Base-by-base conservation (phyloP, 2,888 invertebrate species). In the Belgica antarctica region DNA sequence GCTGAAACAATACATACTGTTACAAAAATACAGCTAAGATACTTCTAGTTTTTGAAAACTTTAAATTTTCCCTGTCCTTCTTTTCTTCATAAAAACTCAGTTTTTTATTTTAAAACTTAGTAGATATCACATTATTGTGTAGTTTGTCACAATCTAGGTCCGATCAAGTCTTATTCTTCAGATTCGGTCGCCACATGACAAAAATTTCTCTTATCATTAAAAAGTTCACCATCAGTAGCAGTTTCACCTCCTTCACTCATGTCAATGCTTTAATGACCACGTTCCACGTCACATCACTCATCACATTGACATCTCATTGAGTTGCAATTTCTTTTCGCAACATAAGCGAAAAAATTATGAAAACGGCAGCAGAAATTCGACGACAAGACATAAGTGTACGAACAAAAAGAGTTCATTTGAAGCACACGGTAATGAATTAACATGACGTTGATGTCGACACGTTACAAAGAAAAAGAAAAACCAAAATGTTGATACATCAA, bases 291-390 rank as follows among this genome's bases (percentile, higher is more conserved):
- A 2, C 52, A 5, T 5, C 34, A 12, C 34, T 31, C 34, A 8
- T 31, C 52, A 52, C 52, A 52, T 22, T 52, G 52, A 52, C 52
- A 52, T 52, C 52, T 19, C 52, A 52, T 52, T 52, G 52, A 52
- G 17, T 52, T 52, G 52, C 52, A 52, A 52, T 52, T 52, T 52
- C 52, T 52, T 41, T 41, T 41, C 15, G 15, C 15, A 7, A 31
- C 31, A 7, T 41, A n/a, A 41, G 41, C 10, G 15, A 41, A 15
- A 41, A 41, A 41, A 12, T 10, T 7, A 4, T 15, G 41, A 41
- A 12, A 41, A 15, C 2, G 4, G 41, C 52, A 52, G 17, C 17
- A 17, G 12, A 52, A 52, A 22, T 52, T 52, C 22, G 22, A 52
- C 17, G 52, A 52, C 22, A 52, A 12, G 41, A 41, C 17, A 52